Evolutionary conservation across 2,113 vertebrate genomes (phyloP).

Genomic region (Microtus pennsylvanicus): DNA sequence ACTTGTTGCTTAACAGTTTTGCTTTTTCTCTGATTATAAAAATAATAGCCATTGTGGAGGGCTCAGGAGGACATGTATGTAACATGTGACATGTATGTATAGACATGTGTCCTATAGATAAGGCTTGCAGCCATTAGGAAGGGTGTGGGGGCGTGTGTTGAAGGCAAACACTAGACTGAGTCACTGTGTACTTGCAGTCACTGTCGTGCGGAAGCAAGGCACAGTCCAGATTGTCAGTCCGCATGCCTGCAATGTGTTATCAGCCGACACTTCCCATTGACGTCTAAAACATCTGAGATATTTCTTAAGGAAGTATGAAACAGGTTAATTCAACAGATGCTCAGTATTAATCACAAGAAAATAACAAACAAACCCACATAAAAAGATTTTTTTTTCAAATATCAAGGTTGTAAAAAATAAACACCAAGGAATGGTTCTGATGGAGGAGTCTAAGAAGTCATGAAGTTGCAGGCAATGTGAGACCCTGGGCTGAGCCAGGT

Average conservation of each 20-base stretch:
- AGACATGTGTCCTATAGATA: neutral
- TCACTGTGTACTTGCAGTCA: neutral
- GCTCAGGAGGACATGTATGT: neutral
- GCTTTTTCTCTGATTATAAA: constrained; percentile 22
- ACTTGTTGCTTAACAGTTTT: neutral
- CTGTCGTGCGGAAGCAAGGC: neutral
- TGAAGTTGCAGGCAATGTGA: neutral
- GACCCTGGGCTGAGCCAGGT: neutral
- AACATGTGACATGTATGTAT: too few species aligned
- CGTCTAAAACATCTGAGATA: neutral
- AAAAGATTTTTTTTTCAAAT: neutral
- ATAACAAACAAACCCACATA: neutral
- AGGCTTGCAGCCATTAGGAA: constrained; percentile 1
- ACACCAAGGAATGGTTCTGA: neutral
- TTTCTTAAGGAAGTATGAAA: constrained; percentile 10
- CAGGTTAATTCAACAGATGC: constrained; percentile 4
- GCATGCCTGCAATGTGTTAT: neutral
- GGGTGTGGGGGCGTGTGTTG: constrained; percentile 43
- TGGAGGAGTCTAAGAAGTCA: neutral
- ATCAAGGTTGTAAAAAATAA: constrained; percentile 30
- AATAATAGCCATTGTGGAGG: constrained; percentile 8
- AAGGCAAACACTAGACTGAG: constrained; percentile 53
- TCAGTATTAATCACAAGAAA: neutral
- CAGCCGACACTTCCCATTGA: neutral
- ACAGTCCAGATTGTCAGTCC: neutral